Conservation (phyloP, 2,888 invertebrate genomes). For the Synanthedon andrenaeformis region DNA sequence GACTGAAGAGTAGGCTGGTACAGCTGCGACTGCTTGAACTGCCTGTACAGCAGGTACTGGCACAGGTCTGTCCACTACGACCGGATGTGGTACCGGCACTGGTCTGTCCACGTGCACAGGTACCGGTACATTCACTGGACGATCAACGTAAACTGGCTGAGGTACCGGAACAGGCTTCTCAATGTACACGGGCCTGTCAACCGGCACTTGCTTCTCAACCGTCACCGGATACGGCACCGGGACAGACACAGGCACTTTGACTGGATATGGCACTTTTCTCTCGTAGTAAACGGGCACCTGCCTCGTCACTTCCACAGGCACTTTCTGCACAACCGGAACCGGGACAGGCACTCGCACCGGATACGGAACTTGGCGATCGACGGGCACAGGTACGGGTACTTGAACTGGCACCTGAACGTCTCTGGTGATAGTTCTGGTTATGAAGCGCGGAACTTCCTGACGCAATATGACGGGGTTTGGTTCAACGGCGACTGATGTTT, state of each 20-base stretch:
- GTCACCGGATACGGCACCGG: conserved; percentile 72
- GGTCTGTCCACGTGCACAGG: conserved; percentile 72
- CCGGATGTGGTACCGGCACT: conserved; percentile 33
- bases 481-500: conserved; percentile 47
- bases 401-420: conserved; percentile 50
- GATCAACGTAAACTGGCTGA: conserved; percentile 67
- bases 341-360: conserved; percentile 66
- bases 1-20: conserved; percentile 3
- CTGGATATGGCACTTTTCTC: conserved; percentile 60
- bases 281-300: conserved; percentile 63
- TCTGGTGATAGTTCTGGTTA: conserved; percentile 56
- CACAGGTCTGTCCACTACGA: conserved; percentile 30
- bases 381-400: conserved; percentile 25
- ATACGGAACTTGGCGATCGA: conserved; percentile 56
- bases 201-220: conserved; percentile 69
- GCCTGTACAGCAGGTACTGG: conserved; percentile 49
- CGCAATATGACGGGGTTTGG: conserved; percentile 58
- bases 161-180: conserved; percentile 60
- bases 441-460: conserved; percentile 55
- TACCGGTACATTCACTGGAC: conserved; percentile 70
- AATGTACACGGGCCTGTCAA: conserved; percentile 70
- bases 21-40: conserved; percentile 28
- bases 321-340: conserved; percentile 62
- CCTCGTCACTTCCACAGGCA: conserved; percentile 60
- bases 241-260: conserved; percentile 64